phyloP scores from a whole-genome alignment of 2,113 vertebrate species.

The Litocranius walleri region DNA sequence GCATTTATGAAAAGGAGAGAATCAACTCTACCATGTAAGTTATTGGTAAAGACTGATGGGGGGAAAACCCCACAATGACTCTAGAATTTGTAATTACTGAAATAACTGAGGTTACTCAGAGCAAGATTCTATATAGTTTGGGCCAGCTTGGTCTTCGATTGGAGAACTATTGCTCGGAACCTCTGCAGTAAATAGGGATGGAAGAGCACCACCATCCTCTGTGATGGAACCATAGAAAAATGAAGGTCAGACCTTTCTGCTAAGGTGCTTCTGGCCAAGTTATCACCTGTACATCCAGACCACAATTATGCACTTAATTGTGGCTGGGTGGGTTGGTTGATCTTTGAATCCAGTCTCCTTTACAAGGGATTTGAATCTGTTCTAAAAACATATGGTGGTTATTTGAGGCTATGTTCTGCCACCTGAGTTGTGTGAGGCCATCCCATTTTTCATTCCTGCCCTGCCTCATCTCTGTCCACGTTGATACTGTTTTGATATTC shows the following conservation, averaged over 20 bases:
- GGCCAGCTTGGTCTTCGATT: neutral
- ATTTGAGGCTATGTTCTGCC: conserved; percentile 31
- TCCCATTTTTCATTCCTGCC: neutral
- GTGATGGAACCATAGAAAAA: neutral
- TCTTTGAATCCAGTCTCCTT: neutral
- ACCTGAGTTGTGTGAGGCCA: neutral
- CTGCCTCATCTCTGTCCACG: neutral
- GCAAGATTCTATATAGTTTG: neutral
- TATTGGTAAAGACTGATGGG: neutral
- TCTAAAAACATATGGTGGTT: conserved; percentile 29
- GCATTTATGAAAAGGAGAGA: neutral
- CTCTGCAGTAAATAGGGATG: neutral
- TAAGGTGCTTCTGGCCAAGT: neutral
- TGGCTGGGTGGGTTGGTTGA: neutral
- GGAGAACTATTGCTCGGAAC: neutral
- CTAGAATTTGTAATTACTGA: neutral
- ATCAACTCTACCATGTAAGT: neutral
- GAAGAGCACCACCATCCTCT: neutral
- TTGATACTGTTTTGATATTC: neutral
- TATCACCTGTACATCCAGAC: neutral
- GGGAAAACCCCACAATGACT: neutral
- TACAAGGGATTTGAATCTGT: neutral
- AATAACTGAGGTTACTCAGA: neutral
- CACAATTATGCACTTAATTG: neutral
- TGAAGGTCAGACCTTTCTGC: neutral